A percentile compares a stretch with the other conserved stretches of the same genome.
These are phyloP conservation scores for Molossus molossus DNA, from an alignment of 2,797 vertebrate genomes.

Conservation along the genomic window DNA sequence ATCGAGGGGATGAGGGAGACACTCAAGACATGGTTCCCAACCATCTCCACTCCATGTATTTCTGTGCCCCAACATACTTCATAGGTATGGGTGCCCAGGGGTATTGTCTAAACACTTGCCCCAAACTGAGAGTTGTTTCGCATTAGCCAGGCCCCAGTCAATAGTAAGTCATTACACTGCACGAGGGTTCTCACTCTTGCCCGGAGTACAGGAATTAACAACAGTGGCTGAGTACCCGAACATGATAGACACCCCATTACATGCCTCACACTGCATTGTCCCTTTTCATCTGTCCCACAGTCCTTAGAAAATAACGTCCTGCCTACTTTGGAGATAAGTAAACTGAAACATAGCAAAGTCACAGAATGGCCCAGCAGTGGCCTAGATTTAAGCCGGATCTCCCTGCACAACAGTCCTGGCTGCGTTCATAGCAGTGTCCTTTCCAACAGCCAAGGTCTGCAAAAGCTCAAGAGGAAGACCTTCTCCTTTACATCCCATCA, in stretches of 20 bases:
- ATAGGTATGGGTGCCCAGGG: rapidly evolving
- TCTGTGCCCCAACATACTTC: not conserved
- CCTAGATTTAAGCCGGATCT: not conserved
- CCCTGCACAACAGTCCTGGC: not conserved
- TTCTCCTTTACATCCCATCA: not conserved
- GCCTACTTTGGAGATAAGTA: not conserved
- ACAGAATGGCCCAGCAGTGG: not conserved
- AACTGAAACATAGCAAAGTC: not conserved
- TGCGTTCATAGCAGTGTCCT: no score
- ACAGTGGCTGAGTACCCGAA: not conserved
- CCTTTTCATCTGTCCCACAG: not conserved
- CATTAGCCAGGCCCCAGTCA: not conserved
- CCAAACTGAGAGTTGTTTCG: not conserved
- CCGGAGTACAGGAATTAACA: not conserved
- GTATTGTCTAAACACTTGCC: not conserved
- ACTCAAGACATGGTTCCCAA: not conserved
- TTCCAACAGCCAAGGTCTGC: no score
- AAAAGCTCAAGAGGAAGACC: not conserved
- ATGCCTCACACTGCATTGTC: not conserved
- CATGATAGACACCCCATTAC: not conserved
- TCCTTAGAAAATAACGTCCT: not conserved
- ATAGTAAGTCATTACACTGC: not conserved
- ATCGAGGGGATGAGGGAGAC: not conserved
- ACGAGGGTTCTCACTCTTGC: not conserved
- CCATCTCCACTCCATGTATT: not conserved